phyloP scores from a whole-genome alignment of 2,113 vertebrate species.

The Thalassoma bifasciatum region DNA sequence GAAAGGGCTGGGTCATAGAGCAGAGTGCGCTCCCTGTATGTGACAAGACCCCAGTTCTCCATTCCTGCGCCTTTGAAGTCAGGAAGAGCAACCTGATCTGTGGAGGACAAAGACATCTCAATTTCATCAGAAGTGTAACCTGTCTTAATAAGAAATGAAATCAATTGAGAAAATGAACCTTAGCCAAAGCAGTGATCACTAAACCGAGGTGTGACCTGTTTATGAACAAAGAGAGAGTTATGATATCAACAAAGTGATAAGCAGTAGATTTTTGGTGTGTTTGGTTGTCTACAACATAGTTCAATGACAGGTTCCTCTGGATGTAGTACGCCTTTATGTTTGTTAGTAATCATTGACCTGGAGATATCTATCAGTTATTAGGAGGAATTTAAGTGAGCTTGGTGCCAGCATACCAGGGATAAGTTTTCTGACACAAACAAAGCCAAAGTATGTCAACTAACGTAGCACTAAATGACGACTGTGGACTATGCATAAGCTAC shows the following conservation, averaged over 20 bases:
- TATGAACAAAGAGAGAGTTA: no score
- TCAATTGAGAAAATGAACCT: not conserved
- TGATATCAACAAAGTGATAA: not conserved
- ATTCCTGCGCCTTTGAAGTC: conserved; percentile 94
- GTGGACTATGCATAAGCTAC: no score
- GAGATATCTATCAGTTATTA: no score
- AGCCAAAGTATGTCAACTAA: no score
- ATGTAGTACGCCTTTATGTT: no score
- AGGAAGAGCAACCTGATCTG: conserved; percentile 93
- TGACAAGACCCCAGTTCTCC: conserved; percentile 99
- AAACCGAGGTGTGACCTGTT: not conserved
- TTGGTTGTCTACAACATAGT: no score
- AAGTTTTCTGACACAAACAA: no score
- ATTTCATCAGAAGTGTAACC: not conserved
- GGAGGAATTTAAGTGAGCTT: no score
- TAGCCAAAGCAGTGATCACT: not conserved
- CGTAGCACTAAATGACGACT: no score
- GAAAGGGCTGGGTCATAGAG: conserved; percentile 82
- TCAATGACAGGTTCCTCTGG: no score
- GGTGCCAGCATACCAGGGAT: no score
- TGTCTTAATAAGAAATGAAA: not conserved
- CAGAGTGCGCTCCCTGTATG: conserved; percentile 91
- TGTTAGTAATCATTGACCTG: conserved; percentile 1
- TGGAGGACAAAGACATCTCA: not conserved
- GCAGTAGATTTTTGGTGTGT: no score